Evolutionary conservation across 1,140 invertebrate genomes (phyloP), one percentile per base, ranked within the genome.

Genomic region (Drosophila bocki): DNA sequence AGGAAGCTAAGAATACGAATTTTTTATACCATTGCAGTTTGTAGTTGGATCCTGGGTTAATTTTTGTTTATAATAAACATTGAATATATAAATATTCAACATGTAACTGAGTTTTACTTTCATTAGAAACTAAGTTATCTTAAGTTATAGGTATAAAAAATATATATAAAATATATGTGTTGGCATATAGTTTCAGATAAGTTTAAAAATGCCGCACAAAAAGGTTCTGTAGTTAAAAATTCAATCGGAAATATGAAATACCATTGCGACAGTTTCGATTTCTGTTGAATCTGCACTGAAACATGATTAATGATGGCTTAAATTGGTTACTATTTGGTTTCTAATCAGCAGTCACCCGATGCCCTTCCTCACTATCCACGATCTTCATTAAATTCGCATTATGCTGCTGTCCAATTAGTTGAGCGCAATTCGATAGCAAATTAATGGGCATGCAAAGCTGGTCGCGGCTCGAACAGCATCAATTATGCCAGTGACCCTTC

Each of bases 351-450:
- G 17, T 7, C 67, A 39, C n/a, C 17, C 50, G 7, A 11, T 0
- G 2, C 39, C 37, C 69, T 15, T 5, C 32, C 7, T 3, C 29
- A 13, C 32, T 42, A 29, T 12, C 4, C 37, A 17, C 26, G 60
- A 75, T 80, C 78, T 80, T 80, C 78, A 80, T 80, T 79, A 80
- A 78, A 78, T 44, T 47, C 48, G 33, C 56, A 79, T 82, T 72
- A 76, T 44, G 54, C 45, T 54, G 56, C 64, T 48, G 63, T 75
- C 60, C 76, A 79, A 80, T 79, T 75, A 64, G 58, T 58, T 62
- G 67, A 45, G 56, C 57, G 67, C 59, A 80, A 82, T 75, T 86
- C 70, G 69, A 82, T 87, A 80, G 64, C 62, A 72, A 80, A 71
- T 74, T 79, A 79, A 80, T 80, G 78, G 51, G 17, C 58, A 9